Percentiles rank a stretch among this genome's conserved stretches.
Conservation (phyloP, 2,888 invertebrate species). For the Cheilosia pagana region DNA sequence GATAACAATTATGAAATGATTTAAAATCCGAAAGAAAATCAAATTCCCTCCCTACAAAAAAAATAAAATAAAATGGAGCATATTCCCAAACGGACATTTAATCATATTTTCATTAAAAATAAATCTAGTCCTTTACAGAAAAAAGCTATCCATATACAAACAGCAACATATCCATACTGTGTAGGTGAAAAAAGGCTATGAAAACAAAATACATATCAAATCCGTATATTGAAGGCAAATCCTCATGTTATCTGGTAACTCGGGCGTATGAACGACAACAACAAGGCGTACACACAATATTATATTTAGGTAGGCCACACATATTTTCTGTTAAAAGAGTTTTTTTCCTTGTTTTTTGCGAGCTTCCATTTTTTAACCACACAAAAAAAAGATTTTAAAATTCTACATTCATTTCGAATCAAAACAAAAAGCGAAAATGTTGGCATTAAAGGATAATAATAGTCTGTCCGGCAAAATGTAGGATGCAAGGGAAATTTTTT, state of each 20-base stretch:
- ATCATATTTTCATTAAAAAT: constrained; percentile 59
- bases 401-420: constrained; percentile 7
- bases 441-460: constrained; percentile 8
- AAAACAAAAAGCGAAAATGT: neutral
- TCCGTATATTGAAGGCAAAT: constrained; percentile 55
- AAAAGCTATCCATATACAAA: constrained; percentile 25
- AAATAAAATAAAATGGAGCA: constrained; percentile 21
- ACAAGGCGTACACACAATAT: constrained; percentile 9
- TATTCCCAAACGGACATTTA: constrained; percentile 63
- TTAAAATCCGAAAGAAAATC: constrained; percentile 46
- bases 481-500: neutral
- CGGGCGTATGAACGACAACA: constrained; percentile 65
- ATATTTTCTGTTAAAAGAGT: constrained; percentile 40
- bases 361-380: constrained; percentile 28
- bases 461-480: constrained; percentile 23
- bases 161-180: constrained; percentile 23
- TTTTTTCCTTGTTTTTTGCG: constrained; percentile 7
- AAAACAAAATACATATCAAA: constrained; percentile 49
- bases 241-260: constrained; percentile 67
- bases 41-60: constrained; percentile 10
- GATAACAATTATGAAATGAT: constrained; percentile 14
- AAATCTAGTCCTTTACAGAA: constrained; percentile 20
- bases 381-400: constrained; percentile 15
- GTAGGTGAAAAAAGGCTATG: constrained; percentile 24
- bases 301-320: constrained; percentile 15